phyloP scores from a whole-genome alignment of 2,888 invertebrate genomes.

The Eustalomyia histrio region DNA sequence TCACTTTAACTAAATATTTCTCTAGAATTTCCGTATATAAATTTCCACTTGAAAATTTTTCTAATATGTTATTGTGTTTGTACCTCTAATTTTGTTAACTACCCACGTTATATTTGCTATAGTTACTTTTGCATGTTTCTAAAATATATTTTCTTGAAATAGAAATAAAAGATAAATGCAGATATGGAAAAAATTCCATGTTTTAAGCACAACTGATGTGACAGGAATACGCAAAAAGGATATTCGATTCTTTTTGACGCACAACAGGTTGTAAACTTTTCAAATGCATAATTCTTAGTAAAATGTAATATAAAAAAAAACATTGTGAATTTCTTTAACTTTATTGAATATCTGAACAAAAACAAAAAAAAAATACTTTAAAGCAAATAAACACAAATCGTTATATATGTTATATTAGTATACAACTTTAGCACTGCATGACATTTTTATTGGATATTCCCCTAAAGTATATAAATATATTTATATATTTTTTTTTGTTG shows the following conservation, averaged over 20 bases:
- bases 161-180: no score
- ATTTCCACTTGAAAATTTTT: no score
- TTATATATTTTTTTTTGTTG: no score
- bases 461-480: no score
- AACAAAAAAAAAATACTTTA: neutral
- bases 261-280: constrained; percentile 29
- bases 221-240: constrained; percentile 9
- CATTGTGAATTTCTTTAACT: neutral
- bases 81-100: no score
- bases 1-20: no score
- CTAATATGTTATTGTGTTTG: no score
- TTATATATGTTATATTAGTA: neutral
- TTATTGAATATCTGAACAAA: neutral
- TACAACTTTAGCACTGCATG: neutral
- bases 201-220: neutral
- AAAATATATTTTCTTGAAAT: no score
- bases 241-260: constrained; percentile 24
- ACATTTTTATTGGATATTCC: neutral
- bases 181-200: no score
- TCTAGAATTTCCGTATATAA: no score
- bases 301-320: neutral
- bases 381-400: neutral
- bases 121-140: no score
- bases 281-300: neutral
- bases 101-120: no score